Percentiles rank a stretch among this genome's conserved stretches.
These are phyloP conservation scores for Macrobrachium nipponense DNA, from an alignment of 1,140 invertebrate genomes.

Conservation along the genomic window DNA sequence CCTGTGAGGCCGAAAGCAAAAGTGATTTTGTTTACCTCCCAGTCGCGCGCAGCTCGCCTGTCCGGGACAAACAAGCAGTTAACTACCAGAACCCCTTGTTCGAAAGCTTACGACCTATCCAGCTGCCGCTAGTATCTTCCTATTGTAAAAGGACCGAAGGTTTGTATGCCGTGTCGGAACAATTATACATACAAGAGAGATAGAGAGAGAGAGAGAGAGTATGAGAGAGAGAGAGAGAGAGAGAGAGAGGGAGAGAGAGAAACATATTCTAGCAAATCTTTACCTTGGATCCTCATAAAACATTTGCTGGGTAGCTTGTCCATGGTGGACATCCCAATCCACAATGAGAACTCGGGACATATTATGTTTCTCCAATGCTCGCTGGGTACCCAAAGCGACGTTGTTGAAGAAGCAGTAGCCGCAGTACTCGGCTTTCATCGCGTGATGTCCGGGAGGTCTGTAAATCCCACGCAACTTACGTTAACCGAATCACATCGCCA, in stretches of 20 bases:
- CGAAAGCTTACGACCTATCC: no score
- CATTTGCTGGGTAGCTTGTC: slow-evolving; percentile 93
- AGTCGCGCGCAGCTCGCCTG: no score
- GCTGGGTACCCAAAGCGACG: slow-evolving; percentile 89
- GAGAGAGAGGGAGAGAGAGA: no score
- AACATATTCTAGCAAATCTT: not conserved
- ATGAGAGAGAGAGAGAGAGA: not conserved
- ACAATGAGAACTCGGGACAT: slow-evolving; percentile 86
- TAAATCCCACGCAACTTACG: slow-evolving; percentile 37
- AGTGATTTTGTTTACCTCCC: no score
- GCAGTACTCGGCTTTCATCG: slow-evolving; percentile 87
- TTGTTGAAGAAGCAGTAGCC: slow-evolving; percentile 99
- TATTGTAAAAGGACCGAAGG: no score
- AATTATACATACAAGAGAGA: not conserved
- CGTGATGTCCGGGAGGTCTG: slow-evolving; percentile 97
- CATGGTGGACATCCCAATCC: slow-evolving; percentile 98
- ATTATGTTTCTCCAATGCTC: slow-evolving; percentile 76
- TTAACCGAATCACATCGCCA: not conserved
- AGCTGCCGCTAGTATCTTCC: no score
- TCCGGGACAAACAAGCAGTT: no score
- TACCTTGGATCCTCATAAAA: slow-evolving; percentile 94
- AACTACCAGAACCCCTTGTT: no score
- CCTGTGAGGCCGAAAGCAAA: no score
- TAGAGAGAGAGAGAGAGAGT: not conserved
- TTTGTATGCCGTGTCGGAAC: no score